Base-by-base conservation (phyloP, 2,113 vertebrate genomes). In the Alouatta palliata region DNA sequence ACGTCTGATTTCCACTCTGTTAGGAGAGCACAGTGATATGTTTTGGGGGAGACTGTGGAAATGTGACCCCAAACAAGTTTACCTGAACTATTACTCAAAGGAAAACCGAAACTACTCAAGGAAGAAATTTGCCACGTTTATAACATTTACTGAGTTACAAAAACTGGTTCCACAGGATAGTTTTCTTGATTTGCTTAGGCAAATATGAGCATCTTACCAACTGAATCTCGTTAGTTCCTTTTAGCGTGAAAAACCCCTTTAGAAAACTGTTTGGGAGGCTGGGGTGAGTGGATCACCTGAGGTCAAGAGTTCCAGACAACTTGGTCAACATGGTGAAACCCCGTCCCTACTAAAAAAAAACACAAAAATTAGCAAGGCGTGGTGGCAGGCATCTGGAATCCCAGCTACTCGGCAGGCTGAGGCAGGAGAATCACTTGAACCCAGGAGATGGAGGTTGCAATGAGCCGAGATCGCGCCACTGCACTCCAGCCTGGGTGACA, bases 171-270 rank as follows among this genome's bases (percentile, higher is more conserved):
- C 20, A 61, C 82, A 77, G 66, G 5, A 30, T 83, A 30, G 61
- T 92, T 83, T 94, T 87, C 43, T 88, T 85, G 19, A 79, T 90
- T 96, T 84, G 75, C 52, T 87, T 92, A 70, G 43, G 84, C 21
- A 81, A 90, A 77, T 61, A 35, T 30, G 40, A 45, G 10, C 43
- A 68, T 70, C 56, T 96, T 83, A 85, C 30, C 43, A 66, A 77
- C 47, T 2, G 79, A 35, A 61, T 81, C 45, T 71, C 49, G 81
- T 61, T 86, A 47, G 56, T 80, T 96, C 70, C 25, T 68, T 75
- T 89, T 47, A n/a, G 35, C 21, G 8, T 19, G 17, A 56, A 71
- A 71, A 93, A 71, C 5, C 17, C 73, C 14, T 73, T 87, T 56
- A 76, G 92, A 49, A 90, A 87, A 66, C 40, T 43, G 4, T 58